Evolutionary conservation across 2,888 invertebrate species (phyloP), one percentile per base, ranked within the genome.

Genomic region (Drosophila nigricruria): DNA sequence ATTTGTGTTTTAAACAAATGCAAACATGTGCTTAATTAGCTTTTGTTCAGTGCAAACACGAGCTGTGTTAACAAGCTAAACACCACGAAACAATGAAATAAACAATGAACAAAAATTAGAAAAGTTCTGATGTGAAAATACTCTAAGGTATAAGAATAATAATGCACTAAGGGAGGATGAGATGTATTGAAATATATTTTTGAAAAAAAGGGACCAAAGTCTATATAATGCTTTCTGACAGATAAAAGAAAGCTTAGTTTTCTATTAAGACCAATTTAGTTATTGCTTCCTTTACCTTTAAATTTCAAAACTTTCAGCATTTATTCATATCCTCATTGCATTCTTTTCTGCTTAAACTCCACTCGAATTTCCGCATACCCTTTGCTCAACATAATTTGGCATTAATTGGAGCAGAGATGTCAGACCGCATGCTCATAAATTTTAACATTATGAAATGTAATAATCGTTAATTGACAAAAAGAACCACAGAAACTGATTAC

Each of bases 41-140:
- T 43, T 62, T 52, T 40, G 32, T n/a, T n/a, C 27, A 36, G 4
- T n/a, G 32, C 53, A 38, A 47, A 50, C 27, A 59, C 12, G 42
- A 40, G 54, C 68, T 61, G 60, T 68, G 73, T 61, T 68, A 68
- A 81, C 78, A 68, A 67, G 64, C 69, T 52, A 65, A 83, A 81
- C 52, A 47, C 50, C 64, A 66, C 49, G n/a, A 36, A 16, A 12
- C 27, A 61, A 47, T 40, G 9, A 54, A 49, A 49, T 20, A 38
- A 16, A 14, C 27, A 63, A 49, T 38, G 8, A 42, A 18, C 30
- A 30, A 30, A 6, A 27, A 25, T 36, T 52, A 25, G 10, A 14
- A 30, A 49, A 16, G 3, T 30, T n/a, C 0, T 18, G 36, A 50
- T 49, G 9, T 10, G 5, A 3, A 47, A 38, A 54, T 62, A n/a